phyloP scores from a whole-genome alignment of 2,888 invertebrate genomes.

The Mesoligia furuncula region DNA sequence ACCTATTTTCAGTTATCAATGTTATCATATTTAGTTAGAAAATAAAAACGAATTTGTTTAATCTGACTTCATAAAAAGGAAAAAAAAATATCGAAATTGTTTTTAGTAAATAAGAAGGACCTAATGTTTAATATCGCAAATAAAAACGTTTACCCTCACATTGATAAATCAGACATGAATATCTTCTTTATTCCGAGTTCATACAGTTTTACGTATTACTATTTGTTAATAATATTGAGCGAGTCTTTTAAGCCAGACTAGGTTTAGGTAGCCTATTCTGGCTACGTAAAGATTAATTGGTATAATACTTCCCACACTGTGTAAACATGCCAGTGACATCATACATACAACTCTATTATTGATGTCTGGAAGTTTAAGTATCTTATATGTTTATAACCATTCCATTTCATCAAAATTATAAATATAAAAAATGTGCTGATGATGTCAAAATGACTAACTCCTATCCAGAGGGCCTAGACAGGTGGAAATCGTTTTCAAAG shows the following conservation, averaged over 20 bases:
- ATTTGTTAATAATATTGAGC: background rate
- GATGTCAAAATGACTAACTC: background rate
- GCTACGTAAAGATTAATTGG: background rate
- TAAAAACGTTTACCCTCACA: background rate
- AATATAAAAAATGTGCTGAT: background rate
- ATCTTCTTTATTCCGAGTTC: background rate
- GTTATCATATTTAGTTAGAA: constrained; percentile 2
- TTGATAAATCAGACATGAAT: background rate
- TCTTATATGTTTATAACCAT: too few species aligned
- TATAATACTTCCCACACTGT: background rate
- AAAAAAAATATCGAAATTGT: too few species aligned
- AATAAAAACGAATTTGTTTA: background rate
- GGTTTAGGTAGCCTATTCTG: background rate
- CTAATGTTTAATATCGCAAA: background rate
- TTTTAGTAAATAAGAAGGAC: background rate
- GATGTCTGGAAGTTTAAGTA: background rate
- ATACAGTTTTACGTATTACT: background rate
- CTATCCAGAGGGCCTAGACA: background rate
- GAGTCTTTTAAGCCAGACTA: too few species aligned
- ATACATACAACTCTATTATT: background rate
- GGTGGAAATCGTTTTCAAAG: background rate
- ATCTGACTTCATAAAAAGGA: background rate
- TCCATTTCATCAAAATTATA: background rate
- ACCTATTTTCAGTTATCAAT: constrained; percentile 71
- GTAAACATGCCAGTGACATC: too few species aligned